A percentile compares a stretch with the other conserved stretches of the same genome.
Evolutionary conservation across 2,797 vertebrate species (phyloP).

Genomic region (Synanceia verrucosa): DNA sequence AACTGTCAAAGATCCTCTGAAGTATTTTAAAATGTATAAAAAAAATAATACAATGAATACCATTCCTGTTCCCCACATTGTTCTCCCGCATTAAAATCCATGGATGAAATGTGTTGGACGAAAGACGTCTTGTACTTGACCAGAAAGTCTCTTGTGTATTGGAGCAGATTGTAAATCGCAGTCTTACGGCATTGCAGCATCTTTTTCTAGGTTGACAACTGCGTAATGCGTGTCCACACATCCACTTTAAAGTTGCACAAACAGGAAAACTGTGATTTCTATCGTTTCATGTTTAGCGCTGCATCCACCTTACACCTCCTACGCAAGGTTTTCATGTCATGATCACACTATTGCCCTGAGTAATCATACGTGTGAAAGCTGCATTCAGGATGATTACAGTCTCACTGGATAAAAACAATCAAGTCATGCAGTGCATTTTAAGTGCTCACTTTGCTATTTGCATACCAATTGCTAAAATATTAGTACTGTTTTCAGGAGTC

Average conservation of each 20-base stretch:
- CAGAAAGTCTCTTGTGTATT: not conserved
- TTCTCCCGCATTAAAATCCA: not conserved
- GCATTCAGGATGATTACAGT: not conserved
- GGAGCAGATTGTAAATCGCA: not conserved
- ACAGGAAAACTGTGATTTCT: constrained; percentile 7
- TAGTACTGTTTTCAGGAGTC: no score
- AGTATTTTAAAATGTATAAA: not conserved
- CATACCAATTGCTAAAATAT: not conserved
- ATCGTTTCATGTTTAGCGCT: not conserved
- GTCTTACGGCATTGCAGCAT: not conserved
- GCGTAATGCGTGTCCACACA: not conserved
- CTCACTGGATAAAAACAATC: not conserved
- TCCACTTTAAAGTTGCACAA: not conserved
- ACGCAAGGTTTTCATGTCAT: not conserved
- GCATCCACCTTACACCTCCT: not conserved
- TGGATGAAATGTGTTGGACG: not conserved
- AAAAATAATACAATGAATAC: not conserved
- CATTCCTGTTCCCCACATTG: not conserved
- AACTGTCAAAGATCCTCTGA: not conserved
- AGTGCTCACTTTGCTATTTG: not conserved
- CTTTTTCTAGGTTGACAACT: not conserved
- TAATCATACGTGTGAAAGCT: not conserved
- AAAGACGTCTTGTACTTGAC: not conserved
- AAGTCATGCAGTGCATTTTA: not conserved
- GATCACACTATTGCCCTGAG: constrained; percentile 3